Percentiles rank a stretch among this genome's conserved stretches.
Conservation (phyloP, 1,140 invertebrate species). For the Drosophila baimaii region DNA sequence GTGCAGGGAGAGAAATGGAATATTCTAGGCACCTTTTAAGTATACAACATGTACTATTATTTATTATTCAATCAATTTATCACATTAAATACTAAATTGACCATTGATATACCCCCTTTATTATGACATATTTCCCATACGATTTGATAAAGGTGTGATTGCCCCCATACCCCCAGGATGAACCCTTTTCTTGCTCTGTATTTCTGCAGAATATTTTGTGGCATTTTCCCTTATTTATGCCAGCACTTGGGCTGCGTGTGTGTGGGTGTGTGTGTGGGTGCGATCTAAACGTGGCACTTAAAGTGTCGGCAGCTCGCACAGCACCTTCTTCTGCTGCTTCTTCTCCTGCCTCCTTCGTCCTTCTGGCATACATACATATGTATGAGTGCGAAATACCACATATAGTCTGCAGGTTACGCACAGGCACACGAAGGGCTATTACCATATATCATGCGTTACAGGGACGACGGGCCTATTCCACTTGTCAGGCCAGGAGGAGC, state of each 20-base stretch:
- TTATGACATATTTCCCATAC: not conserved
- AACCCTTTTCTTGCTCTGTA: conserved; percentile 15
- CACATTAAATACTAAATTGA: too few species aligned
- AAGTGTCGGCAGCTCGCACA: conserved; percentile 55
- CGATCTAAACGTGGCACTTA: conserved; percentile 63
- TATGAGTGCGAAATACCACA: conserved; percentile 41
- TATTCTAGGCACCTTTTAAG: too few species aligned
- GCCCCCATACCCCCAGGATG: rapidly evolving
- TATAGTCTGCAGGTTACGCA: conserved; percentile 34
- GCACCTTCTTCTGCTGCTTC: conserved; percentile 33
- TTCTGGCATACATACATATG: conserved; percentile 45
- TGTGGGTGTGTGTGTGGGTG: conserved; percentile 27
- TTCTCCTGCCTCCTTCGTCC: not conserved
- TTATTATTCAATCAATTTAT: not conserved
- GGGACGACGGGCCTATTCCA: conserved; percentile 58
- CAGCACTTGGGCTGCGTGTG: conserved; percentile 15
- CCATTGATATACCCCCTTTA: not conserved
- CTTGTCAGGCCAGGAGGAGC: conserved; percentile 59
- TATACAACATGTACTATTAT: not conserved
- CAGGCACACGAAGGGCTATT: conserved; percentile 45
- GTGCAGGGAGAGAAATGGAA: conserved; percentile 5
- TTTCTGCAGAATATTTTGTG: conserved; percentile 12
- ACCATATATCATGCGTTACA: conserved; percentile 79
- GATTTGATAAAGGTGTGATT: not conserved
- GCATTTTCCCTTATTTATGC: conserved; percentile 35